phyloP scores from a whole-genome alignment of 2,797 vertebrate species.

The Anas acuta region DNA sequence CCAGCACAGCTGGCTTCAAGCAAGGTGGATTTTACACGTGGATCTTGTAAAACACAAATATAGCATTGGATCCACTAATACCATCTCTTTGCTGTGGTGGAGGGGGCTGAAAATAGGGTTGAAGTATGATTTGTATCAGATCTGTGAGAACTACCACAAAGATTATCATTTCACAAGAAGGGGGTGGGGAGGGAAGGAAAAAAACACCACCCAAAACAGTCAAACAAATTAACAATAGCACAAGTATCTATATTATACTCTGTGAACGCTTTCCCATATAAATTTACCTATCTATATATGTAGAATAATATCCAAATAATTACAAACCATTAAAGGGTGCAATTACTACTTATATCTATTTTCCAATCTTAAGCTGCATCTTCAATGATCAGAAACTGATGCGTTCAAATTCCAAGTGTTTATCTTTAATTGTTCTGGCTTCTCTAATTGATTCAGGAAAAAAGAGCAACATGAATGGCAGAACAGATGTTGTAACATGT shows the following conservation, averaged over 20 bases:
- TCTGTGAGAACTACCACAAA: background rate
- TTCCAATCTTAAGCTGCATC: background rate
- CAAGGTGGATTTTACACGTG: background rate
- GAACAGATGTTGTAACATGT: background rate
- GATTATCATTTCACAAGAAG: background rate
- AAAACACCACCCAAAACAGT: background rate
- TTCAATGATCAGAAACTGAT: background rate
- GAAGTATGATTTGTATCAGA: background rate
- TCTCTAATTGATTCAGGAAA: constrained; percentile 2
- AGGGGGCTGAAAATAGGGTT: background rate
- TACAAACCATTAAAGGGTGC: background rate
- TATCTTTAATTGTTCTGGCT: background rate
- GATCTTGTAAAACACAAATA: background rate
- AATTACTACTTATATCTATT: background rate
- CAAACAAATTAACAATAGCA: background rate
- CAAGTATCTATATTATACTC: background rate
- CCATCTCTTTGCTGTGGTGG: background rate
- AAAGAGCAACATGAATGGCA: background rate
- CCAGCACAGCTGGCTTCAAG: background rate
- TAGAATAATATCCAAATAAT: background rate
- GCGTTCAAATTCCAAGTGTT: background rate
- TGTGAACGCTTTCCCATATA: background rate
- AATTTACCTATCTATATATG: background rate
- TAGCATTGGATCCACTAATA: background rate
- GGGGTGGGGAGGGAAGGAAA: background rate